phyloP scores from a whole-genome alignment of 2,888 invertebrate genomes.

The Uropetala carovei region DNA sequence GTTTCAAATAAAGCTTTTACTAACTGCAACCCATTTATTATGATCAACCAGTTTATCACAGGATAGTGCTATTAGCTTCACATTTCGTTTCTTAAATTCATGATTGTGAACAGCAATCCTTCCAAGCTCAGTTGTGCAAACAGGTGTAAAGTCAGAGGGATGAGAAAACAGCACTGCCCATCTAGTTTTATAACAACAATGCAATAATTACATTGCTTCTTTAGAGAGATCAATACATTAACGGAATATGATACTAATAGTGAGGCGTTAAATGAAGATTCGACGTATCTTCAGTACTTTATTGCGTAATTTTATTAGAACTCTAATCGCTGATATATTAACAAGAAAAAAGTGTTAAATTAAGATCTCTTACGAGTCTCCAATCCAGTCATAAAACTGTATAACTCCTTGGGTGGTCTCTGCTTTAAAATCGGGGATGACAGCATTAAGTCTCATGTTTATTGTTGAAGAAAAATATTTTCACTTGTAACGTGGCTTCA shows the following conservation, averaged over 20 bases:
- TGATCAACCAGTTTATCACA: slow-evolving; percentile 86
- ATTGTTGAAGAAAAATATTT: background rate
- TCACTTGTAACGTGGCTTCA: too few species aligned
- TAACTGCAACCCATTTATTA: slow-evolving; percentile 85
- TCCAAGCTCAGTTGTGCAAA: slow-evolving; percentile 92
- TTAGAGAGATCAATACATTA: too few species aligned
- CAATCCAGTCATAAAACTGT: slow-evolving; percentile 86
- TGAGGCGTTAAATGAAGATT: too few species aligned
- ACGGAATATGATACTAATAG: too few species aligned
- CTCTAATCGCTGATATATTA: too few species aligned
- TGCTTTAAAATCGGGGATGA: slow-evolving; percentile 87
- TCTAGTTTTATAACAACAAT: slow-evolving; percentile 74
- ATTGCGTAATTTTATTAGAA: too few species aligned
- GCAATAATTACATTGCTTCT: too few species aligned
- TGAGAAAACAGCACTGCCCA: slow-evolving; percentile 94
- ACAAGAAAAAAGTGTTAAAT: background rate
- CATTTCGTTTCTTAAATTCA: slow-evolving; percentile 83
- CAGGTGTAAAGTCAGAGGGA: slow-evolving; percentile 93
- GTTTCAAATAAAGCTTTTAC: slow-evolving; percentile 66
- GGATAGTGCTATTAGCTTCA: slow-evolving; percentile 88
- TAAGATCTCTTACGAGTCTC: slow-evolving; percentile 81
- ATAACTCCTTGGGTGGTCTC: slow-evolving; percentile 85
- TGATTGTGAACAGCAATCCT: slow-evolving; percentile 83
- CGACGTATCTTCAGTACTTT: too few species aligned
- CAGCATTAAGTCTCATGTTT: slow-evolving; percentile 82